Conservation (phyloP, 2,888 invertebrate genomes). For the Nomada ferruginata region DNA sequence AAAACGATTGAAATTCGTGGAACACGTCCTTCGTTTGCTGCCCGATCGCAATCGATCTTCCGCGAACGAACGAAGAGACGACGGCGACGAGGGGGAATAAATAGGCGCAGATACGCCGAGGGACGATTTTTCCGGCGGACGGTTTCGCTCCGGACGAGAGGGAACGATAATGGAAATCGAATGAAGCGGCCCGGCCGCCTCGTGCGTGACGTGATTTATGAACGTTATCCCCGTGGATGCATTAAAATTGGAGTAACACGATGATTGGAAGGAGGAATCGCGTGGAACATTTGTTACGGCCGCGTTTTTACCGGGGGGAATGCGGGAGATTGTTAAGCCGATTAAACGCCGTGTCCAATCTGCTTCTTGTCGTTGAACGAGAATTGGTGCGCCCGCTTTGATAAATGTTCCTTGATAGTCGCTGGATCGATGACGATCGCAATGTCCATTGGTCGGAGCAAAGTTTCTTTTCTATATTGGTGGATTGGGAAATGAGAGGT, state of each 20-base stretch:
- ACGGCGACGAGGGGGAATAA: background rate
- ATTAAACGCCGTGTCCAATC: slow-evolving; percentile 11
- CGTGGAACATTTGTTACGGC: background rate
- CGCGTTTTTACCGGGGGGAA: background rate
- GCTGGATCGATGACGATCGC: background rate
- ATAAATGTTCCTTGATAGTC: background rate
- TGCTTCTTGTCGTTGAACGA: background rate
- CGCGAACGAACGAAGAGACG: background rate
- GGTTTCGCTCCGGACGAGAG: slow-evolving; percentile 10
- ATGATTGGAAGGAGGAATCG: slow-evolving; percentile 11
- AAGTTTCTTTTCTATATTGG: too few species aligned
- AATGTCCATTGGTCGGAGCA: background rate
- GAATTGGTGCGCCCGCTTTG: background rate
- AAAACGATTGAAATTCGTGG: slow-evolving; percentile 30
- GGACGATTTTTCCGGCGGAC: background rate
- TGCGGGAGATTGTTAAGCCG: slow-evolving; percentile 5
- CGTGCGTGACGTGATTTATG: slow-evolving; percentile 31
- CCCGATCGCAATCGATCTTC: slow-evolving; percentile 19
- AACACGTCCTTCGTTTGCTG: background rate
- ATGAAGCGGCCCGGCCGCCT: background rate
- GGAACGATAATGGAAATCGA: slow-evolving; percentile 29
- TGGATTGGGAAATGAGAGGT: too few species aligned
- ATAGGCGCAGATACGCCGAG: background rate
- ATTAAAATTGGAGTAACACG: slow-evolving; percentile 25
- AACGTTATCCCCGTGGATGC: background rate